A percentile compares a stretch with the other conserved stretches of the same genome.
phyloP scores from a whole-genome alignment of 2,888 invertebrate genomes.

The Oxycera nigricornis region DNA sequence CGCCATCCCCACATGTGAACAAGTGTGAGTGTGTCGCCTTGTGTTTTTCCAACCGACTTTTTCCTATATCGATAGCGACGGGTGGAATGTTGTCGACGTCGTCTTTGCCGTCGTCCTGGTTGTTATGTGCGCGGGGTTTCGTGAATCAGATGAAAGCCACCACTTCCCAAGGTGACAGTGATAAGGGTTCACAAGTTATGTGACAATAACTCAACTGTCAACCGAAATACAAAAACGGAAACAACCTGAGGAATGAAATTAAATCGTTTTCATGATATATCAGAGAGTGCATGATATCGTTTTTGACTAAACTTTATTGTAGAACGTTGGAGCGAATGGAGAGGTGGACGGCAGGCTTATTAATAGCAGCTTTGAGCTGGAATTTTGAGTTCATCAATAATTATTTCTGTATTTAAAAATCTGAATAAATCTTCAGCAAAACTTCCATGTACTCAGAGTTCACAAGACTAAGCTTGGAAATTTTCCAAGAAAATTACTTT shows the following conservation, averaged over 20 bases:
- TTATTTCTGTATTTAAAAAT: no score
- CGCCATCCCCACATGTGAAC: no score
- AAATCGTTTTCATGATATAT: constrained; percentile 12
- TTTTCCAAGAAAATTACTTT: no score
- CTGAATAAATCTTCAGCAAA: no score
- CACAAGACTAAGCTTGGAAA: no score
- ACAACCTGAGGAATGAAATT: constrained; percentile 28
- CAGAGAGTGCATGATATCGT: background rate
- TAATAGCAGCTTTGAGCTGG: no score
- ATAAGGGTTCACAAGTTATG: constrained; percentile 41
- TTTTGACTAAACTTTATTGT: no score
- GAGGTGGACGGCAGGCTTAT: no score
- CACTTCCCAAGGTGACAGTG: constrained; percentile 39
- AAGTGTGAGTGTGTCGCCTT: background rate
- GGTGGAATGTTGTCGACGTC: constrained; percentile 1
- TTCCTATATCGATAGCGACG: constrained; percentile 19
- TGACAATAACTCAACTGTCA: constrained; percentile 42
- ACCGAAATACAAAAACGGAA: constrained; percentile 25
- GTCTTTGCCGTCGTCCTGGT: no score
- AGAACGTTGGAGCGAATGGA: no score
- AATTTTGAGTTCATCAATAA: no score
- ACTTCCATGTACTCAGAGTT: no score
- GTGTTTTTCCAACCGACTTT: constrained; percentile 21
- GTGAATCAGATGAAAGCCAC: constrained; percentile 8
- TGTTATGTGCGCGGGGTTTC: constrained; percentile 19